Percentiles rank a stretch among this genome's conserved stretches.
phyloP scores from a whole-genome alignment of 2,888 invertebrate species.

The Napeogenes sylphis region DNA sequence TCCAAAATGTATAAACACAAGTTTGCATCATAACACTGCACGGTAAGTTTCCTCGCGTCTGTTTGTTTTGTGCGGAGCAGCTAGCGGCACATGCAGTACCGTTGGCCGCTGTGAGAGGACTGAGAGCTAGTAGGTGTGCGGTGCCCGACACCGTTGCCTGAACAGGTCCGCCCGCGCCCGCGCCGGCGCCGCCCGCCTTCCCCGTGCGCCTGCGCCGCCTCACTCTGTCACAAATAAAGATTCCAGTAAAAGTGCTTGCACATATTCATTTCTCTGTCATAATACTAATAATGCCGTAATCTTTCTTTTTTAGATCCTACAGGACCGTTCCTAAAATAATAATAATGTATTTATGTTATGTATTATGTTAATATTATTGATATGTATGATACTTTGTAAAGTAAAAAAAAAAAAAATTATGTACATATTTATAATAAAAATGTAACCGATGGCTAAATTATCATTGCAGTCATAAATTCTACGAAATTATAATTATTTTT shows the following conservation, averaged over 20 bases:
- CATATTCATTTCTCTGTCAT: slow-evolving; percentile 44
- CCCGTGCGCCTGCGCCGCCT: slow-evolving; percentile 51
- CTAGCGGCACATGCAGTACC: slow-evolving; percentile 75
- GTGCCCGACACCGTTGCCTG: slow-evolving; percentile 74
- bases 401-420: too few species aligned
- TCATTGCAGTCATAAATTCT: too few species aligned
- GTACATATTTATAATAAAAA: too few species aligned
- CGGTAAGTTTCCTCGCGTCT: slow-evolving; percentile 68
- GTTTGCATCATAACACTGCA: slow-evolving; percentile 73
- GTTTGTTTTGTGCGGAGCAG: slow-evolving; percentile 64
- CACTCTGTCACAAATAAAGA: slow-evolving; percentile 52
- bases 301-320: slow-evolving; percentile 21
- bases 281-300: slow-evolving; percentile 42
- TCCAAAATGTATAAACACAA: slow-evolving; percentile 49
- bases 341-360: too few species aligned
- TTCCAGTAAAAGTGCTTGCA: slow-evolving; percentile 73
- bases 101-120: slow-evolving; percentile 76
- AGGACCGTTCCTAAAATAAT: too few species aligned
- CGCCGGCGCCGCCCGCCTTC: slow-evolving; percentile 61
- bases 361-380: too few species aligned
- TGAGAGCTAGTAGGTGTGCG: slow-evolving; percentile 68
- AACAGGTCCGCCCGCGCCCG: slow-evolving; percentile 72
- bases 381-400: too few species aligned
- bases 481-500: too few species aligned
- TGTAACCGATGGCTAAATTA: too few species aligned